A percentile compares a stretch with the other conserved stretches of the same genome.
Conservation (phyloP, 2,888 invertebrate species). For the Rotaria socialis region DNA sequence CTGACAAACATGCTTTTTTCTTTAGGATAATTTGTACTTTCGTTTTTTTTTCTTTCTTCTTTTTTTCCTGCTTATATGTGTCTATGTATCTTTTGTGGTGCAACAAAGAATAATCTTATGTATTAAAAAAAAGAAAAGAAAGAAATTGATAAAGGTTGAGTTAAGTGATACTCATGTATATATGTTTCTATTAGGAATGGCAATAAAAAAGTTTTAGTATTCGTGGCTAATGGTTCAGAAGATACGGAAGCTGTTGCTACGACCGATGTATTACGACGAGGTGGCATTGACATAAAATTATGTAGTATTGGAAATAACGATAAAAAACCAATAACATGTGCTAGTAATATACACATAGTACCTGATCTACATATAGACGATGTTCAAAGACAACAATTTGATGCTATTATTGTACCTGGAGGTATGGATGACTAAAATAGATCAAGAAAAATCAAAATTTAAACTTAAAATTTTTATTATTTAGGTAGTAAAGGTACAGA, state of each 20-base stretch:
- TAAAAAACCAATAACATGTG: constrained; percentile 70
- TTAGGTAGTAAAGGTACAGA: constrained; percentile 14
- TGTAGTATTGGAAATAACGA: constrained; percentile 62
- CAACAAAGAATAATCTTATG: constrained; percentile 10
- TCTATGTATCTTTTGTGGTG: constrained; percentile 26
- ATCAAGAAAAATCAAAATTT: not conserved
- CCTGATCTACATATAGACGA: constrained; percentile 63
- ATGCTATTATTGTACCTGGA: constrained; percentile 80
- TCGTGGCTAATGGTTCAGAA: constrained; percentile 46
- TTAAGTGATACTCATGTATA: not conserved
- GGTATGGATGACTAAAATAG: constrained; percentile 66
- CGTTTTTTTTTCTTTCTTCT: not conserved
- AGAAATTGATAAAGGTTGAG: not conserved
- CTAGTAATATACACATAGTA: constrained; percentile 73
- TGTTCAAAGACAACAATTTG: constrained; percentile 61
- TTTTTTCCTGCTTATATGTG: not conserved
- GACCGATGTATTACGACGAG: constrained; percentile 43
- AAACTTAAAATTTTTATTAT: not conserved
- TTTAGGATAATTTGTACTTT: constrained; percentile 25
- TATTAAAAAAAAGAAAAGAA: constrained; percentile 21
- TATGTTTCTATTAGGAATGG: constrained; percentile 10
- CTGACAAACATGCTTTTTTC: not conserved
- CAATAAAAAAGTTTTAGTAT: constrained; percentile 41
- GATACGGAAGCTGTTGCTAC: constrained; percentile 44
- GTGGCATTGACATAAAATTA: constrained; percentile 72